These are phyloP conservation scores for Eubasilissa splendida DNA, from an alignment of 2,888 invertebrate genomes.

Conservation along the genomic window DNA sequence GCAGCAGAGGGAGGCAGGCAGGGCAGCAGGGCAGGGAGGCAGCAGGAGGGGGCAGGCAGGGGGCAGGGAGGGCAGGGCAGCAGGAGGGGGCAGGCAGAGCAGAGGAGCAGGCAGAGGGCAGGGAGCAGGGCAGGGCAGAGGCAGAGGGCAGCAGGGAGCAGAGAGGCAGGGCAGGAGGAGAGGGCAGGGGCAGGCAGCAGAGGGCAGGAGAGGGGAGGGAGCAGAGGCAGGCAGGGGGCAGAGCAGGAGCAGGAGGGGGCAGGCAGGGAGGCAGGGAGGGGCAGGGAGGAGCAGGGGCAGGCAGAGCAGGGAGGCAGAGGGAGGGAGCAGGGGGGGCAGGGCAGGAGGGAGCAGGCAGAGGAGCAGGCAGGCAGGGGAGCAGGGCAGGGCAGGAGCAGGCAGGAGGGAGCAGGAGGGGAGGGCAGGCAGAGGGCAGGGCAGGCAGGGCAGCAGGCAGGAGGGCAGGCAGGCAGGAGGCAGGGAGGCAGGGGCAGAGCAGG, in stretches of 20 bases:
- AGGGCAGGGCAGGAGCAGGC: neutral
- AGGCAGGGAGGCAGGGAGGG: neutral
- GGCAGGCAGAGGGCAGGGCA: neutral
- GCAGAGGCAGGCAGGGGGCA: neutral
- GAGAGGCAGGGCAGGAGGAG: no score
- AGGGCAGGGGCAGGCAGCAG: no score
- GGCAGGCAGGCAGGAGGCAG: neutral
- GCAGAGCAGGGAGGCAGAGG: neutral
- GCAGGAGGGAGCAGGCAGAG: neutral
- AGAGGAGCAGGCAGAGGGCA: no score
- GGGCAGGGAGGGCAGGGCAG: no score
- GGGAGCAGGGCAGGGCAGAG: no score
- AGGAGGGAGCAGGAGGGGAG: neutral
- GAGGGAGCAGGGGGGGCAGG: neutral
- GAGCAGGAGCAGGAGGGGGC: neutral
- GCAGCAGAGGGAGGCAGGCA: no score
- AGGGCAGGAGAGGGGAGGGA: neutral
- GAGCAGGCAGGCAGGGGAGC: neutral
- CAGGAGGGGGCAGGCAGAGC: no score
- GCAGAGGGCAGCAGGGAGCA: no score
- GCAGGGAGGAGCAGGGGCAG: neutral
- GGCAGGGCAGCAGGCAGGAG: neutral
- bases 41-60: no score
- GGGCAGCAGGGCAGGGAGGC: no score
- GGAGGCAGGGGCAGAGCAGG: no score